phyloP scores from a whole-genome alignment of 2,888 invertebrate species.

The Drosophila helvetica region DNA sequence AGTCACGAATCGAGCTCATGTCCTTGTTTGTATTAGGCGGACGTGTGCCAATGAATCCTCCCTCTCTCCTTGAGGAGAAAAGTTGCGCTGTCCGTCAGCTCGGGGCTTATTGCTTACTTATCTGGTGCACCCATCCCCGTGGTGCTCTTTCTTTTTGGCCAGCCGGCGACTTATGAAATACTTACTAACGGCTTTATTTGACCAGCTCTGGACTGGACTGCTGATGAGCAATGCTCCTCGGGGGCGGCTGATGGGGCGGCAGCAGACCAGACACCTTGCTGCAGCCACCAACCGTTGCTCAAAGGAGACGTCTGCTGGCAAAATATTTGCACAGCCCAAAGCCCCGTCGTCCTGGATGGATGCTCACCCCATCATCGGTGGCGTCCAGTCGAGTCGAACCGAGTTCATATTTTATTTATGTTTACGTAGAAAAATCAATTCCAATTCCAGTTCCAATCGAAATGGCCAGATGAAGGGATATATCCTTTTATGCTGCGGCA shows the following conservation, averaged over 20 bases:
- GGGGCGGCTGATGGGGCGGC: not conserved
- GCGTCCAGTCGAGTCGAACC: constrained; percentile 1
- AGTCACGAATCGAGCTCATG: constrained; percentile 80
- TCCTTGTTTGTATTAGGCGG: constrained; percentile 81
- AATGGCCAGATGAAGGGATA: constrained; percentile 52
- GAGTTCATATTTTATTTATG: constrained; percentile 79
- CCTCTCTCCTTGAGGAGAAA: constrained; percentile 42
- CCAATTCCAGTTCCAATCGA: constrained; percentile 52
- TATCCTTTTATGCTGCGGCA: constrained; percentile 72
- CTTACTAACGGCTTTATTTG: constrained; percentile 79
- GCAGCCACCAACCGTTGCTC: constrained; percentile 10
- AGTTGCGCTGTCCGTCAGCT: constrained; percentile 74
- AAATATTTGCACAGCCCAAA: constrained; percentile 71
- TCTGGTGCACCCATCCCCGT: constrained; percentile 47
- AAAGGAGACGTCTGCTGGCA: constrained; percentile 39
- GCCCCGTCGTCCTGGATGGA: not conserved
- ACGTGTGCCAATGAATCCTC: constrained; percentile 78
- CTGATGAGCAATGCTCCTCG: constrained; percentile 61
- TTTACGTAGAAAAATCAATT: constrained; percentile 79
- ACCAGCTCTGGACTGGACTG: constrained; percentile 72
- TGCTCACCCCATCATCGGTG: constrained; percentile 35
- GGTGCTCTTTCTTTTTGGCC: constrained; percentile 3
- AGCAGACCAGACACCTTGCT: constrained; percentile 32
- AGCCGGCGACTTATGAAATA: constrained; percentile 71
- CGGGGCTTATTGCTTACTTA: constrained; percentile 79